A percentile compares a stretch with the other conserved stretches of the same genome.
Evolutionary conservation across 1,140 invertebrate species (phyloP).

Genomic region (Sinonovacula constricta): DNA sequence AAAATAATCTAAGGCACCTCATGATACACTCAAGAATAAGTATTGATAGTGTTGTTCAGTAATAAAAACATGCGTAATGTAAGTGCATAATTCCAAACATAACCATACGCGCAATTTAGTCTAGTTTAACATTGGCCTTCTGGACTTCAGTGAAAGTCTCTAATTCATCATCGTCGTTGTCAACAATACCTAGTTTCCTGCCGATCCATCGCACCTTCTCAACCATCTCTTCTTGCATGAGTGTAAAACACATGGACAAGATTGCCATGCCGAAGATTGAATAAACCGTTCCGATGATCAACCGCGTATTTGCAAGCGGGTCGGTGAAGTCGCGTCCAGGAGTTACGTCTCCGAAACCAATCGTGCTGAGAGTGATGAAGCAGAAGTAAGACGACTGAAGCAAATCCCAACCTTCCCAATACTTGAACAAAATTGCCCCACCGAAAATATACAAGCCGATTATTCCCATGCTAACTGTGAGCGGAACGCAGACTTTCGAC

Average conservation of each 20-base stretch:
- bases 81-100: too few relatives aligned
- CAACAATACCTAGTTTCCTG: constrained; percentile 75
- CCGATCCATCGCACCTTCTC: constrained; percentile 86
- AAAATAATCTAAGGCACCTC: too few relatives aligned
- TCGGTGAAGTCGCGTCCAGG: constrained; percentile 86
- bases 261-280: constrained; percentile 95
- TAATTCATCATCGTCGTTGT: constrained; percentile 57
- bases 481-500: constrained; percentile 81
- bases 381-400: constrained; percentile 96
- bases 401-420: constrained; percentile 90
- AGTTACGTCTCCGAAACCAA: constrained; percentile 96
- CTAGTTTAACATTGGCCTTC: neutral
- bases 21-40: too few relatives aligned
- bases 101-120: too few relatives aligned
- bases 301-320: constrained; percentile 78
- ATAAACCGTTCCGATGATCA: constrained; percentile 84
- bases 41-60: too few relatives aligned
- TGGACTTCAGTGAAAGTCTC: neutral
- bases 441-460: constrained; percentile 92
- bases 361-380: constrained; percentile 88
- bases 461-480: constrained; percentile 91
- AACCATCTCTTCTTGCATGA: constrained; percentile 88
- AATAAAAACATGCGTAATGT: too few relatives aligned
- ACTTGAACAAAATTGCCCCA: constrained; percentile 91
- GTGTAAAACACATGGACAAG: constrained; percentile 98